Conservation (phyloP, 2,113 vertebrate species). For the Alligator mississippiensis region DNA sequence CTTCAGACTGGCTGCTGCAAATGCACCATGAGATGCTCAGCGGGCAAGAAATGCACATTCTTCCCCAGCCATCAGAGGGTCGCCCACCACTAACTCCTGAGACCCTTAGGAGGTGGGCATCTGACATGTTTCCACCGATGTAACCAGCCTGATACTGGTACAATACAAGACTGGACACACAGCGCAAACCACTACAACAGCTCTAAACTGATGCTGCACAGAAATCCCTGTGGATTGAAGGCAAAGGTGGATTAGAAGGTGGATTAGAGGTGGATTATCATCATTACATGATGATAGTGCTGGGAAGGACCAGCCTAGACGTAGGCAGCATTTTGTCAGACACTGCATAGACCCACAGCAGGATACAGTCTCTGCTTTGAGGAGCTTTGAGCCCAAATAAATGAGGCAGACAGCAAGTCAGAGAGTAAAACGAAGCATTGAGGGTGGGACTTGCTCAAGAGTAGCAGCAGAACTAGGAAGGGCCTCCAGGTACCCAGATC, state of each 20-base stretch:
- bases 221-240: too few species aligned
- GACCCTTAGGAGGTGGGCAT: background rate
- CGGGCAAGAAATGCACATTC: rapidly evolving
- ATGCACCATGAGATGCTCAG: background rate
- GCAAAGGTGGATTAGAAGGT: too few species aligned
- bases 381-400: background rate
- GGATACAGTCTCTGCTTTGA: too few species aligned
- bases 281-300: too few species aligned
- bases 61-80: background rate
- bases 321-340: background rate
- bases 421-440: background rate
- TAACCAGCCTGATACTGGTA: too few species aligned
- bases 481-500: rapidly evolving
- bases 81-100: background rate
- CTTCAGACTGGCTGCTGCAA: background rate
- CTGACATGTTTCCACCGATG: too few species aligned
- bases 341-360: background rate
- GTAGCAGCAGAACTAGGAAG: rapidly evolving
- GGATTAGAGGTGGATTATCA: too few species aligned
- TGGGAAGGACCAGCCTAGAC: background rate
- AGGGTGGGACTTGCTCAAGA: rapidly evolving
- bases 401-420: background rate
- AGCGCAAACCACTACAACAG: too few species aligned
- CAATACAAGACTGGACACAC: too few species aligned
- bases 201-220: too few species aligned